Percentiles rank a stretch among this genome's conserved stretches.
These are phyloP conservation scores for Xiphophorus hellerii DNA, from an alignment of 2,113 vertebrate genomes.

Conservation along the genomic window DNA sequence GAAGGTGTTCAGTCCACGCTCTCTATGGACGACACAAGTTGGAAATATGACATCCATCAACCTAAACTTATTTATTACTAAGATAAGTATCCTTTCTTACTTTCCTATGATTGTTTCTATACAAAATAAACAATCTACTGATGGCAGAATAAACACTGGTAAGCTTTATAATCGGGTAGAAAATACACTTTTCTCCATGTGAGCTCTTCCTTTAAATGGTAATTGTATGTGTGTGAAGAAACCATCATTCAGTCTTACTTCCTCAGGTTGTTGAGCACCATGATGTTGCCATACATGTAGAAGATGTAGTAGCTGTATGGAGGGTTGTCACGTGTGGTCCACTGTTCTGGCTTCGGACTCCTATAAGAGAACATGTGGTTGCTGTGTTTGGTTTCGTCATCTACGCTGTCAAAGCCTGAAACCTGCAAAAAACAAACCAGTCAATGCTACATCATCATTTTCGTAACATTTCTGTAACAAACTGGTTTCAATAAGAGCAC, in stretches of 20 bases:
- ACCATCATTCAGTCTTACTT: conserved; percentile 76
- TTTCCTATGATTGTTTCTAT: neutral
- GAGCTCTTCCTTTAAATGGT: neutral
- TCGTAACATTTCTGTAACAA: neutral
- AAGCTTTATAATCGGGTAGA: neutral
- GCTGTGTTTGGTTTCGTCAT: conserved; percentile 95
- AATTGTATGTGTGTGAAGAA: neutral
- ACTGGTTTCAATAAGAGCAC: neutral
- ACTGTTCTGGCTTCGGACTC: conserved; percentile 90
- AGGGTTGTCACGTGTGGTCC: conserved; percentile 88
- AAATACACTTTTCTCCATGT: neutral
- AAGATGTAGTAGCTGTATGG: conserved; percentile 95
- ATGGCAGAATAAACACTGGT: neutral
- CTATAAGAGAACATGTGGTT: conserved; percentile 93
- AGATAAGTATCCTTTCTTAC: neutral
- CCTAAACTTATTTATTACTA: neutral
- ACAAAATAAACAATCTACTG: conserved; percentile 1
- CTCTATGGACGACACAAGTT: conserved; percentile 71
- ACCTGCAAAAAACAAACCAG: conserved; percentile 78
- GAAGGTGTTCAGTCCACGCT: conserved; percentile 90
- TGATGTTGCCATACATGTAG: conserved; percentile 95
- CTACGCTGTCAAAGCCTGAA: conserved; percentile 95
- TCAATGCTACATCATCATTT: neutral
- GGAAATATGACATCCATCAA: neutral
- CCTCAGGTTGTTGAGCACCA: conserved; percentile 94